phyloP scores from a whole-genome alignment of 2,113 vertebrate genomes.

The Poeciliopsis turrubarensis region DNA sequence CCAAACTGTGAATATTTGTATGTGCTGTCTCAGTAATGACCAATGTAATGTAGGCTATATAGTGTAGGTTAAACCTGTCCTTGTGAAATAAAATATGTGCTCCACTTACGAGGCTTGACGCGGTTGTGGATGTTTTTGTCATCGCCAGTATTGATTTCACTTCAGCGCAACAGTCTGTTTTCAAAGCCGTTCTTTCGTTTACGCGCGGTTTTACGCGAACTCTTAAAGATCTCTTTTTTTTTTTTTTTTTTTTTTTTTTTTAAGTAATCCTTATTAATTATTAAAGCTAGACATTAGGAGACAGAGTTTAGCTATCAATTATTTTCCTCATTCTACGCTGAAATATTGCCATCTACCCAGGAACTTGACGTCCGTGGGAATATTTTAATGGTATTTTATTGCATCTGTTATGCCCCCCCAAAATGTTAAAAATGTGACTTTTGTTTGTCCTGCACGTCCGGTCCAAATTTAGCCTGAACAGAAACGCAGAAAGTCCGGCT shows the following conservation, averaged over 20 bases:
- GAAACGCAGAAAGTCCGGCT: background rate
- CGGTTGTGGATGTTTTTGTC: constrained; percentile 51
- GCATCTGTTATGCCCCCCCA: background rate
- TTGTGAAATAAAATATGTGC: constrained; percentile 80
- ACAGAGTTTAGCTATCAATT: too few relatives aligned
- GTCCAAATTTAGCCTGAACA: background rate
- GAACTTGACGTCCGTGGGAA: background rate
- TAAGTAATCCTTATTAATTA: background rate
- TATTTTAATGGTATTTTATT: background rate
- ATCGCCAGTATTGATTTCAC: constrained; percentile 15
- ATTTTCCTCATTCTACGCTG: background rate
- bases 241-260: too few relatives aligned
- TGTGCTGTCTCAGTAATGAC: constrained; percentile 76
- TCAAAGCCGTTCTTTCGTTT: constrained; percentile 6
- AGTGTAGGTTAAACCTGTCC: constrained; percentile 72
- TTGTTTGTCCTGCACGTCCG: background rate
- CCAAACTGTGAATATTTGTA: constrained; percentile 83
- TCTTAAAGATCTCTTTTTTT: background rate
- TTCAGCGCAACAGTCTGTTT: constrained; percentile 13
- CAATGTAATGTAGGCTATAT: constrained; percentile 70
- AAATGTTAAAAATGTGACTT: background rate
- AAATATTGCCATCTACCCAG: background rate
- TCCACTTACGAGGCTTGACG: constrained; percentile 65
- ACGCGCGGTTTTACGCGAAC: background rate
- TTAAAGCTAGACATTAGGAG: background rate